A percentile compares a stretch with the other conserved stretches of the same genome.
These are phyloP conservation scores for Teleiodes luculella DNA, from an alignment of 2,888 invertebrate genomes.

Conservation along the genomic window DNA sequence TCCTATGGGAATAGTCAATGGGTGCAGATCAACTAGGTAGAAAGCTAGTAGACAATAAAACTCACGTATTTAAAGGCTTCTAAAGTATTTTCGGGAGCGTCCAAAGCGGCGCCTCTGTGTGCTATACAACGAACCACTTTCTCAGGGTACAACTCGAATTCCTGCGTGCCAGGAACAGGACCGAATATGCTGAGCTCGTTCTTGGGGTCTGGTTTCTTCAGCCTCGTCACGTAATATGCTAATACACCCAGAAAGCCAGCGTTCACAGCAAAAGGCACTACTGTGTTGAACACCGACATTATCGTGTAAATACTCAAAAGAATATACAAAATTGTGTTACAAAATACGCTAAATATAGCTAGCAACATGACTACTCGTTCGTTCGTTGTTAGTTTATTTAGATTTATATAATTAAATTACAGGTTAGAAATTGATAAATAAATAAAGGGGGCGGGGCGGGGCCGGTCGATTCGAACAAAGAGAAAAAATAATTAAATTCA, in stretches of 20 bases:
- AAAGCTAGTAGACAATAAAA: constrained; percentile 4
- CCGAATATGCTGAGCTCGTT: constrained; percentile 74
- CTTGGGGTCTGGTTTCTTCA: constrained; percentile 58
- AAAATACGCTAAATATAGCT: constrained; percentile 40
- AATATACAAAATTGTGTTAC: constrained; percentile 46
- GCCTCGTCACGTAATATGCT: constrained; percentile 55
- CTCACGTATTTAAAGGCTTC: constrained; percentile 84
- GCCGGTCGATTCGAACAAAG: no score
- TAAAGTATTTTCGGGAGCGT: constrained; percentile 90
- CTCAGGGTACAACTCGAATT: constrained; percentile 58
- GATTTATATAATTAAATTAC: constrained; percentile 29
- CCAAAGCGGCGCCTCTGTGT: constrained; percentile 86
- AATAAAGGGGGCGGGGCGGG: constrained; percentile 30
- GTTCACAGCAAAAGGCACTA: constrained; percentile 62
- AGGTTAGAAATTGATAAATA: constrained; percentile 55
- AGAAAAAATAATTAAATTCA: no score
- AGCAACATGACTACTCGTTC: constrained; percentile 56
- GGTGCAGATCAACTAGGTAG: no score
- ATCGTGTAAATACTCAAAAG: constrained; percentile 43
- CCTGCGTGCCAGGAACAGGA: constrained; percentile 66
- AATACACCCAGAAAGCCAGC: constrained; percentile 54
- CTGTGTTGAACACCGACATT: constrained; percentile 54
- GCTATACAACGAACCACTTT: constrained; percentile 81
- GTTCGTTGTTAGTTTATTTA: constrained; percentile 39
- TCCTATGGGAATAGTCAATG: no score